Evolutionary conservation across 92 coral and sea anemone species (phyloP), one percentile per base, ranked within the genome.

Genomic region (Muricea muricata): DNA sequence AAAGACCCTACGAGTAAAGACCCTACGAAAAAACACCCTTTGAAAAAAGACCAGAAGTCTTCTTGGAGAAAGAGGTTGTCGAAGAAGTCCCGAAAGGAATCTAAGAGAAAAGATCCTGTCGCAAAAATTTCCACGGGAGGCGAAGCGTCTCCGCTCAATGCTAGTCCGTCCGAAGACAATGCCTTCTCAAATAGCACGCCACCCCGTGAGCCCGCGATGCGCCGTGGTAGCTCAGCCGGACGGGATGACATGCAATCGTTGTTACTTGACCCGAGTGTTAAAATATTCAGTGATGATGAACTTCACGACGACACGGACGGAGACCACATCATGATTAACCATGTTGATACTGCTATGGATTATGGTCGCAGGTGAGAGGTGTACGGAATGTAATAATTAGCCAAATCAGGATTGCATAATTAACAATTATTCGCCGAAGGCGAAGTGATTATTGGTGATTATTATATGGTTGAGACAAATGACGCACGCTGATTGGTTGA

Each of bases 181-280:
- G 37, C 18, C 12, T 26, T 25, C 70, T 63, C 7, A 1, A 48
- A 25, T 35, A 24, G 48, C 61, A 26, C 33, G 14, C n/a, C 82
- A 14, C 10, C 55, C 14, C 34, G 48, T 23, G 52, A n/a, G 7
- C 40, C 17, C 34, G n/a, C 13, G 45, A 57, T 37, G 30, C 6
- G 5, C 10, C 34, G 54, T 10, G 45, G 14, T 25, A 13, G 11
- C 11, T 7, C 4, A n/a, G 67, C 46, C 1, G 37, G 20, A 11
- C 0, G 11, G 2, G 68, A 76, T 33, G 71, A 57, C 25, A 24
- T 78, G 0, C 83, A 78, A 20, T 34, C 83, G 55, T 56, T 78
- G 70, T 78, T 78, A 30, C 52, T 78, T n/a, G 72, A 78, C 39
- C 83, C 83, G 9, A 57, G 50, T 34, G 83, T 78, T 65, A 78